Evolutionary conservation across 2,888 invertebrate species (phyloP).

Genomic region (Cloeon dipterum): DNA sequence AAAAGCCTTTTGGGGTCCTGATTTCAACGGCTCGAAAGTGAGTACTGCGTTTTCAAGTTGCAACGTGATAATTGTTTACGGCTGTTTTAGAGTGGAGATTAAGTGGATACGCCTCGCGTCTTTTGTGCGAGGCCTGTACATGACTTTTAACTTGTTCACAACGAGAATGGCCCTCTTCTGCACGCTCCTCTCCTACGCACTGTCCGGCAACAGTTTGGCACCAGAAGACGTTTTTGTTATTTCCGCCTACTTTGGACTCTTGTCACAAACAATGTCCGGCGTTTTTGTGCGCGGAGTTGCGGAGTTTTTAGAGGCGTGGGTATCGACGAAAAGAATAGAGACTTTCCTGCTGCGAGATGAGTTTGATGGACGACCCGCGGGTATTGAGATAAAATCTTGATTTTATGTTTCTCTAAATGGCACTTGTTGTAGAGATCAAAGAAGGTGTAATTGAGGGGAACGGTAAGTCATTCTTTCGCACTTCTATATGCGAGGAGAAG

Average conservation of each 20-base stretch:
- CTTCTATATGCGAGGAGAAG: too few relatives aligned
- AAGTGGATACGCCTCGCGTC: constrained; percentile 15
- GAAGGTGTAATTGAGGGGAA: too few relatives aligned
- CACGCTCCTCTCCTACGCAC: constrained; percentile 9
- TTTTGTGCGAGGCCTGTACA: constrained; percentile 18
- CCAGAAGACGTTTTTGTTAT: constrained; percentile 28
- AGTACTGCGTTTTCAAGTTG: background rate
- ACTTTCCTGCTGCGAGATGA: background rate
- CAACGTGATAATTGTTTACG: background rate
- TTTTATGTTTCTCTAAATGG: background rate
- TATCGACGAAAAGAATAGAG: constrained; percentile 22
- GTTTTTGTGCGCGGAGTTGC: constrained; percentile 37
- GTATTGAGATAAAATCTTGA: background rate
- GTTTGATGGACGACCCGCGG: background rate
- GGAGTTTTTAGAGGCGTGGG: constrained; percentile 33
- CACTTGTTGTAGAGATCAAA: too few relatives aligned
- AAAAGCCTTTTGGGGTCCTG: constrained; percentile 68
- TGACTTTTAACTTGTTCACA: constrained; percentile 22
- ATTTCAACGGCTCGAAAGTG: constrained; percentile 50
- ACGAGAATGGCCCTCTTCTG: constrained; percentile 12
- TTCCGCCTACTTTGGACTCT: constrained; percentile 26
- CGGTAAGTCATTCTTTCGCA: too few relatives aligned
- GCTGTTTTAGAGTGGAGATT: constrained; percentile 21
- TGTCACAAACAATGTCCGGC: constrained; percentile 29
- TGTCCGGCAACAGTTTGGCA: constrained; percentile 10